Percentiles rank a stretch among this genome's conserved stretches.
phyloP scores from a whole-genome alignment of 2,888 invertebrate genomes.

The Leucophora obtusa region DNA sequence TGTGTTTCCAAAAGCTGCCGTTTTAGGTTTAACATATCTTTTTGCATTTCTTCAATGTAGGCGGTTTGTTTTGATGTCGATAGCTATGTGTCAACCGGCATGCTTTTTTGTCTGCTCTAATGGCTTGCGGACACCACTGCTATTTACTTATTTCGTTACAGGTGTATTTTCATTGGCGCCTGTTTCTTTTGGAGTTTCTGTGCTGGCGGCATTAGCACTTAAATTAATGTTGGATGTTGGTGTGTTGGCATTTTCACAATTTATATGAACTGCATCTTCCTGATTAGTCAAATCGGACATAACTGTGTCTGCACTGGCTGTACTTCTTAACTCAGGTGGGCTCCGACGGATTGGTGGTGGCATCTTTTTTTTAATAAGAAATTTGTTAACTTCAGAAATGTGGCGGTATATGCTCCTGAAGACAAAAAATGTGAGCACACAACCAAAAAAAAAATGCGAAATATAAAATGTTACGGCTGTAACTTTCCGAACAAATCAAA shows the following conservation, averaged over 20 bases:
- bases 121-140: neutral
- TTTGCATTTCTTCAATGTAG: conserved; percentile 10
- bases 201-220: conserved; percentile 7
- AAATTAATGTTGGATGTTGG: no score
- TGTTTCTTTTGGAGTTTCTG: neutral
- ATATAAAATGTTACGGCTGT: neutral
- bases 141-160: neutral
- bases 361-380: no score
- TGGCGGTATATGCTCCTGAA: neutral
- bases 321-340: no score
- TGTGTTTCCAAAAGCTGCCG: conserved; percentile 37
- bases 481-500: neutral
- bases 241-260: conserved; percentile 4
- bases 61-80: conserved; percentile 10
- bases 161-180: neutral
- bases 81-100: neutral
- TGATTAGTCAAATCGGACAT: conserved; percentile 3
- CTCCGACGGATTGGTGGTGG: no score
- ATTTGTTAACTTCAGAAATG: neutral
- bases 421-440: no score
- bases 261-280: neutral
- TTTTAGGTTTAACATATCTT: conserved; percentile 7
- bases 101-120: neutral
- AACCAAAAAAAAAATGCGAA: neutral
- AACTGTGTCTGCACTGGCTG: conserved; percentile 39